phyloP scores from a whole-genome alignment of 2,888 invertebrate genomes.

The Plusia festucae region DNA sequence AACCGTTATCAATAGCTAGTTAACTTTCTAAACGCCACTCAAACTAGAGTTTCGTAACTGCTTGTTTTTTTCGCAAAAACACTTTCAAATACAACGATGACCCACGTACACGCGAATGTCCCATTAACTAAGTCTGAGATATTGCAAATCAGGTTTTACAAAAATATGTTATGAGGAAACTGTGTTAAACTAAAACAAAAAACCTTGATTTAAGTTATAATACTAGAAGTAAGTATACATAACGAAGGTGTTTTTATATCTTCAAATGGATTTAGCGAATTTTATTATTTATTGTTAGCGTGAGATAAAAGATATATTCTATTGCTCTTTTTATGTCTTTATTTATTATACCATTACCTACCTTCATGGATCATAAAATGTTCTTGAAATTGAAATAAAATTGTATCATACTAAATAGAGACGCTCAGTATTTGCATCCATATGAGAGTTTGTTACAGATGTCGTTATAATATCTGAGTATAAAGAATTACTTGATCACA shows the following conservation, averaged over 20 bases:
- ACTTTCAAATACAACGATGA: neutral
- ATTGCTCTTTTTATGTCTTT: no score
- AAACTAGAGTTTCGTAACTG: neutral
- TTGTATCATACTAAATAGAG: neutral
- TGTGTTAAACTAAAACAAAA: neutral
- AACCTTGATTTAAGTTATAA: no score
- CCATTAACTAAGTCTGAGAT: neutral
- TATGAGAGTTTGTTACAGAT: neutral
- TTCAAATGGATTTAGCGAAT: no score
- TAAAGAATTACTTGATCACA: no score
- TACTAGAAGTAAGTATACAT: no score
- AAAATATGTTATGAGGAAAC: neutral
- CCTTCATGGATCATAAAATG: neutral
- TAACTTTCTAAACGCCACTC: neutral
- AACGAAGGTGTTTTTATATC: no score
- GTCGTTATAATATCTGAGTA: no score
- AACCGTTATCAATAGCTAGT: neutral
- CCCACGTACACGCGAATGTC: neutral
- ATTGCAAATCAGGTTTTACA: neutral
- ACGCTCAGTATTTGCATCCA: neutral
- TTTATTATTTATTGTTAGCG: no score
- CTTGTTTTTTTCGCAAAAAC: constrained; percentile 3
- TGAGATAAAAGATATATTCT: no score
- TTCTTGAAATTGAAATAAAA: neutral
- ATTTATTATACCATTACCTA: neutral